A percentile compares a stretch with the other conserved stretches of the same genome.
Conservation (phyloP, 92 coral and sea anemone genomes). For the Pocillopora grandis region DNA sequence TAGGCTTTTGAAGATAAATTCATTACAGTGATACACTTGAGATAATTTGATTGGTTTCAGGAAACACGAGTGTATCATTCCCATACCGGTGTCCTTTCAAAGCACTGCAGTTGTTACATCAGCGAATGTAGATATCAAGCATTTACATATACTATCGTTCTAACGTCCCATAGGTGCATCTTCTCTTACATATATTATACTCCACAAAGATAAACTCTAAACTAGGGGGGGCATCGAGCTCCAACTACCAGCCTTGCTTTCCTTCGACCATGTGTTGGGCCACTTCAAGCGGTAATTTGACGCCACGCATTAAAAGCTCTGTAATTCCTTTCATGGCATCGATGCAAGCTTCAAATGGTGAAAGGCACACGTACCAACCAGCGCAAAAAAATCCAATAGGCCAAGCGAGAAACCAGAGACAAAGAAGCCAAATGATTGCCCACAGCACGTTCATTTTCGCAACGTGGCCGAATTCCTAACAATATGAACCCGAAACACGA, state of each 20-base stretch:
- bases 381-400: conserved; percentile 98
- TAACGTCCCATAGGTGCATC: neutral
- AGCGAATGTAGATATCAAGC: neutral
- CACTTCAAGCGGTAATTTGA: conserved; percentile 86
- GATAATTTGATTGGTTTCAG: too few species aligned
- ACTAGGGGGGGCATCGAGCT: neutral
- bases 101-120: neutral
- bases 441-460: conserved; percentile 87
- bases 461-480: neutral
- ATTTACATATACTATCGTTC: neutral
- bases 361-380: conserved; percentile 96
- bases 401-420: conserved; percentile 93
- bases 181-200: neutral
- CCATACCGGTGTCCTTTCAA: neutral
- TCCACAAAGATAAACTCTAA: neutral
- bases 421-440: conserved; percentile 97
- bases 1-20: too few species aligned
- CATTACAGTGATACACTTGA: neutral
- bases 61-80: neutral
- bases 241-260: conserved; percentile 77
- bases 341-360: conserved; percentile 97
- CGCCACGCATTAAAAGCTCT: conserved; percentile 95
- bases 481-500: neutral
- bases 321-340: conserved; percentile 81
- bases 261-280: conserved; percentile 99